Evolutionary conservation across 2,888 invertebrate species (phyloP), one percentile per base, ranked within the genome.

Genomic region (Tenthredo distinguenda): DNA sequence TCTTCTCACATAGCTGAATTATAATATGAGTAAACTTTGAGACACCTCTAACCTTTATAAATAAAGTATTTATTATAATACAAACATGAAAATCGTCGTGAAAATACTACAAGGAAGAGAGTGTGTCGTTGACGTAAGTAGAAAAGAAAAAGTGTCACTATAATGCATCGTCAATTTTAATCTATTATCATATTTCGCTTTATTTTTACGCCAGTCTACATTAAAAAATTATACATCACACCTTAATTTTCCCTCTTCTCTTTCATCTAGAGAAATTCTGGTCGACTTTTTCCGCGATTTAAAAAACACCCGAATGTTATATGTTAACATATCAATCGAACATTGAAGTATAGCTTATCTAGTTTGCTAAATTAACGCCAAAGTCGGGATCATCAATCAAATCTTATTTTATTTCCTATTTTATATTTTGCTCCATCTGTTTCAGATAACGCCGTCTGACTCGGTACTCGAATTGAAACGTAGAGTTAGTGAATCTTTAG

Each of bases 51-150:
- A 37, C 77, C 31, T 0, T n/a, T 6, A 50, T 12, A 2, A 34
- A 15, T 0, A n/a, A 21, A 43, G 18, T 34, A 47, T 68, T 40
- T 62, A 40, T 62, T 18, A 37, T 40, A 37, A 62, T 43, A 7
- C 40, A 62, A 81, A 89, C 91, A 97, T 97, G 97, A 96, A 96
- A 94, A 94, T 97, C 87, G 95, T 94, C 89, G 95, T 97, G 84
- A 97, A 97, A 94, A 96, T 96, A 90, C 93, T 97, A 65, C 96
- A 96, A 93, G 97, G 97, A 62, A 96, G 95, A 85, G 96, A 96
- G 93, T 96, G 96, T 91, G 94, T 94, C 84, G 93, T 97, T 86
- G 96, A 96, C 90, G 97, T 97, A 93, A 91, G 92, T 93, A n/a
- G n/a, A 43, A 18, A 1, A 10, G 6, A 34, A 34, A 68, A 65